phyloP scores from a whole-genome alignment of 35 echinoderm and acorn worm genomes.

The Holothuria glaberrima region DNA sequence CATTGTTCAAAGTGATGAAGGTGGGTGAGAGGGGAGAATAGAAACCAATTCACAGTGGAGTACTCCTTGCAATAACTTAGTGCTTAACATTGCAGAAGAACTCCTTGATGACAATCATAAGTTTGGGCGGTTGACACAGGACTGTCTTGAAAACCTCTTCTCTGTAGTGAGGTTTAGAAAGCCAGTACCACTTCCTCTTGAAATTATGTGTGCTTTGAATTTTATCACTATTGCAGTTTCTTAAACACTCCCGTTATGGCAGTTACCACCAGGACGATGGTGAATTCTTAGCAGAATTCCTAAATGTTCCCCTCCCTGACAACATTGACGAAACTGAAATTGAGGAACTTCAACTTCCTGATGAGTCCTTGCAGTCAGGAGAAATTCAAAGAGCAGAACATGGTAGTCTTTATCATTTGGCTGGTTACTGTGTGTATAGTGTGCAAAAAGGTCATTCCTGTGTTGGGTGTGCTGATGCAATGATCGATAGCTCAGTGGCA shows the following conservation, averaged over 20 bases:
- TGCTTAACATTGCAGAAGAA: too few relatives aligned
- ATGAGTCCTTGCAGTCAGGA: neutral
- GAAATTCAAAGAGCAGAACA: neutral
- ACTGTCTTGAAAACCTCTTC: conserved; percentile 61
- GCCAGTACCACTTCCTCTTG: conserved; percentile 50
- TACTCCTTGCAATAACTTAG: too few relatives aligned
- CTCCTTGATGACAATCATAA: neutral
- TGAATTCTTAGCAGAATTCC: conserved; percentile 40
- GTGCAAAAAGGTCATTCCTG: too few relatives aligned
- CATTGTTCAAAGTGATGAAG: too few relatives aligned
- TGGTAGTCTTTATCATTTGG: conserved; percentile 18
- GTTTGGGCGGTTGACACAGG: conserved; percentile 50
- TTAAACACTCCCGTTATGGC: conserved; percentile 18
- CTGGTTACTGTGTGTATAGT: too few relatives aligned
- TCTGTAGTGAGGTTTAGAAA: conserved; percentile 17
- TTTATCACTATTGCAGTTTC: conserved; percentile 59
- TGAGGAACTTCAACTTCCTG: neutral
- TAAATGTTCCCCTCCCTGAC: neutral
- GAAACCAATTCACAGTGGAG: too few relatives aligned
- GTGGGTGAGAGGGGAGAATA: too few relatives aligned
- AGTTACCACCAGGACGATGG: conserved; percentile 57
- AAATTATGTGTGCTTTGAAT: conserved; percentile 48
- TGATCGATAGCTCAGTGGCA: neutral
- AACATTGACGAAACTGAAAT: neutral
- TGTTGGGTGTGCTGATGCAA: neutral